These are phyloP conservation scores for Peromyscus attwateri DNA, from an alignment of 2,797 vertebrate genomes.

Conservation along the genomic window DNA sequence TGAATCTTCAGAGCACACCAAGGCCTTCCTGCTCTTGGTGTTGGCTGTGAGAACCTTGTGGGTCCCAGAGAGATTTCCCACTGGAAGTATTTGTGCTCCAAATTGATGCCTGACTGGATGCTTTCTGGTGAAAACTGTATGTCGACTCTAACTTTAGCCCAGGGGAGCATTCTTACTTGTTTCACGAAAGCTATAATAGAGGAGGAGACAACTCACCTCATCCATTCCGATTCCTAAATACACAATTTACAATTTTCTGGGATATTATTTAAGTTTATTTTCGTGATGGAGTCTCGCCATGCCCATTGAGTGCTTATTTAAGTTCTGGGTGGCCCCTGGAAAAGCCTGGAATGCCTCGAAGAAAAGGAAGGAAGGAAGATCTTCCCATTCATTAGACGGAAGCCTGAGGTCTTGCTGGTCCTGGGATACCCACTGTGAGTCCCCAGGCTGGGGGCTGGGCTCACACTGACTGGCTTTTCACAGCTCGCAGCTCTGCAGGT, in stretches of 20 bases:
- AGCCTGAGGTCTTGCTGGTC: not conserved
- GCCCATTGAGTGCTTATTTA: slow-evolving; percentile 55
- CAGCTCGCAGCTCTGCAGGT: not conserved
- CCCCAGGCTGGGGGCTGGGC: not conserved
- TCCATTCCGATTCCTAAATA: slow-evolving; percentile 68
- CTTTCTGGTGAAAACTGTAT: slow-evolving; percentile 77
- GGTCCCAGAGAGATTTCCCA: slow-evolving; percentile 62
- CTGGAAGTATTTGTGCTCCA: slow-evolving; percentile 63
- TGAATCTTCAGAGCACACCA: slow-evolving; percentile 72
- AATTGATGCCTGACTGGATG: slow-evolving; percentile 54
- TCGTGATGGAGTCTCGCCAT: slow-evolving; percentile 58
- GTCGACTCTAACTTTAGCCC: slow-evolving; percentile 75
- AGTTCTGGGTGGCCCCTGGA: slow-evolving; percentile 69
- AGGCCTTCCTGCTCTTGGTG: slow-evolving; percentile 59
- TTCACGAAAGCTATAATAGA: slow-evolving; percentile 76
- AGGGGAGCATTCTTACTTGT: slow-evolving; percentile 60
- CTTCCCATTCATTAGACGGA: not conserved
- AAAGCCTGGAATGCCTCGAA: slow-evolving; percentile 46
- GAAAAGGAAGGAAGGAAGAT: not conserved
- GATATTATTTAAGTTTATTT: slow-evolving; percentile 83
- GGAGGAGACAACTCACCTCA: slow-evolving; percentile 58
- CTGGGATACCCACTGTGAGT: not conserved
- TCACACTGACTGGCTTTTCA: not conserved
- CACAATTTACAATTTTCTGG: slow-evolving; percentile 76
- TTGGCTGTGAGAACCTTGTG: slow-evolving; percentile 68